phyloP scores from a whole-genome alignment of 2,797 vertebrate genomes.

The Anas flavirostris region DNA sequence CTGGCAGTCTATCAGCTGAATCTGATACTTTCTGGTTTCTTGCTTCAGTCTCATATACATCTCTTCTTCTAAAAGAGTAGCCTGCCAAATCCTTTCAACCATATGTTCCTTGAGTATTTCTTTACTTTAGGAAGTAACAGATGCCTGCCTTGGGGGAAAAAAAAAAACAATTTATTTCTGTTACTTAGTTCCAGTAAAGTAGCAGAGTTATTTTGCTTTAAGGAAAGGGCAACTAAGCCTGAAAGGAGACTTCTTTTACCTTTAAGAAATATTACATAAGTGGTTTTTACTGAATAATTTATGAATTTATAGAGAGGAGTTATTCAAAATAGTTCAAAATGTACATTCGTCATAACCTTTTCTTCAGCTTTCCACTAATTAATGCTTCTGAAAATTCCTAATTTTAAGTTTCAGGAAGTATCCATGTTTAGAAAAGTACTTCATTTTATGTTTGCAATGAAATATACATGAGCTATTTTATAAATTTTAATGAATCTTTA shows the following conservation, averaged over 20 bases:
- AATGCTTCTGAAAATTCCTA: conserved; percentile 33
- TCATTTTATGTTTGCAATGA: conserved; percentile 53
- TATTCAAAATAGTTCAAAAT: conserved; percentile 30
- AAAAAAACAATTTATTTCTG: conserved; percentile 53
- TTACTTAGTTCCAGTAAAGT: conserved; percentile 49
- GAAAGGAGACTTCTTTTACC: conserved; percentile 53
- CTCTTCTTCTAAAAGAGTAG: conserved; percentile 3
- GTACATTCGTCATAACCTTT: conserved; percentile 11
- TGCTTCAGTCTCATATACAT: not conserved
- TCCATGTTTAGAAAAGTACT: conserved; percentile 39
- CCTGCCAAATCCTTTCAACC: conserved; percentile 33
- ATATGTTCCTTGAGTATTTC: conserved; percentile 49
- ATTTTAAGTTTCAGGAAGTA: conserved; percentile 50
- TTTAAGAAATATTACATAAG: conserved; percentile 65
- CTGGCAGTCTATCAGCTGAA: not conserved
- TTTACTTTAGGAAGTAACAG: conserved; percentile 62
- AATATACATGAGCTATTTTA: conserved; percentile 57
- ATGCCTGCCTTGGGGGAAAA: not conserved
- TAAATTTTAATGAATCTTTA: conserved; percentile 68
- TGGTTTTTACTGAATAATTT: conserved; percentile 62
- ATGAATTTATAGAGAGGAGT: conserved; percentile 31
- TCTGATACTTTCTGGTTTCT: not conserved
- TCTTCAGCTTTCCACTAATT: conserved; percentile 47
- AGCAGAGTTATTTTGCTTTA: conserved; percentile 38
- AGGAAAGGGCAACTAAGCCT: conserved; percentile 38